Evolutionary conservation across 2,888 invertebrate genomes (phyloP), one percentile per base, ranked within the genome.

Genomic region (Gastrophysa polygoni): DNA sequence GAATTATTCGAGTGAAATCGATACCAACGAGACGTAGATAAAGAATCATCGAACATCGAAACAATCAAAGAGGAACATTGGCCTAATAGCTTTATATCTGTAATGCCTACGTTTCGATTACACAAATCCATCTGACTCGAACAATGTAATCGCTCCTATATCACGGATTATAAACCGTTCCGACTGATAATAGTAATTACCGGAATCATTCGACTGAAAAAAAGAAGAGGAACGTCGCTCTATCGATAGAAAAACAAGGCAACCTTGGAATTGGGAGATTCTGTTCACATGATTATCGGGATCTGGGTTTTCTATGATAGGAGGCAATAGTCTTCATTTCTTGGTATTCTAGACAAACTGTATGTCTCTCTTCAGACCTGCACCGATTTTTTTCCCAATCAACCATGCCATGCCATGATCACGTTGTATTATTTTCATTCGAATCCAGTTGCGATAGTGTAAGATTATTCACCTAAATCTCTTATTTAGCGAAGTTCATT

Each of bases 121-220:
- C 38, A 38, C 38, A n/a, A 38, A n/a, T 38, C 38, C 11, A 38
- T 38, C 38, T 2, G 11, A 11, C n/a, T 38, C 38, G 14, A 38
- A 38, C 38, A 38, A 14, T 11, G 24, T 54, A 54, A 54, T 44
- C 21, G 24, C 17, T 24, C 16, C 14, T 11, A 43, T 16, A 54
- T 43, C 43, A 54, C 16, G 14, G 29, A 52, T 52, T 38, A 52
- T 32, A 43, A 24, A 21, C 20, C 24, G 21, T 20, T 52, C 21
- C 7, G n/a, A 21, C 24, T 54, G 54, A 54, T 54, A 34, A 38
- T 43, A 54, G 54, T 54, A 11, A 54, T 54, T 54, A 54, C 11
- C 17, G 24, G 28, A 54, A 34, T 52, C 52, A 8, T 34, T 20
- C 8, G 38, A 34, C 17, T 50, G 16, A 14, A 50, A 24, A 11